Percentiles rank a stretch among this genome's conserved stretches.
These are phyloP conservation scores for Tribolium freemani DNA, from an alignment of 2,888 invertebrate genomes.

Conservation along the genomic window DNA sequence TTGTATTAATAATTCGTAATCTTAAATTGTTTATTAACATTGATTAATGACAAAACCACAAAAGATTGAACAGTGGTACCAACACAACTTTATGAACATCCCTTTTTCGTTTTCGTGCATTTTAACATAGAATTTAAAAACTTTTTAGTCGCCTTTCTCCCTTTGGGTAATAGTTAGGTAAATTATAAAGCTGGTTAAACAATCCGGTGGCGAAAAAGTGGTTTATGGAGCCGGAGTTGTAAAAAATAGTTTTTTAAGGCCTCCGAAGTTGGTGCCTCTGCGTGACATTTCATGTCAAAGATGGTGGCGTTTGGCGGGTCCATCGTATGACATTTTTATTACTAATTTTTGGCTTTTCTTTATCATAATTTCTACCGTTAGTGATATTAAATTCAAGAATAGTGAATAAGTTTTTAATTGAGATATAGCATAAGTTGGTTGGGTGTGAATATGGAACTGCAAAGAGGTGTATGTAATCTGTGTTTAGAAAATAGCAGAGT, in stretches of 20 bases:
- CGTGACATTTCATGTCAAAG: constrained; percentile 10
- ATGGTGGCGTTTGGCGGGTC: constrained; percentile 33
- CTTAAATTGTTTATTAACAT: neutral
- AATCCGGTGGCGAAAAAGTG: no score
- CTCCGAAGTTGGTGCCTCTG: neutral
- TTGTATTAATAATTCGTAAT: neutral
- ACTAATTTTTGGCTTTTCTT: neutral
- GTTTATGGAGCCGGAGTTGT: no score
- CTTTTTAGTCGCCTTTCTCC: no score
- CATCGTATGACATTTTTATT: no score
- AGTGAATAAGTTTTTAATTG: neutral
- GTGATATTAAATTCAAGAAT: neutral
- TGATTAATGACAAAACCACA: no score
- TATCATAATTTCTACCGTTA: neutral
- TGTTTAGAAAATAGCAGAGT: constrained; percentile 27
- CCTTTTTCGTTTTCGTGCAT: no score
- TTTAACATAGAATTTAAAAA: no score
- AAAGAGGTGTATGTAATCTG: constrained; percentile 31
- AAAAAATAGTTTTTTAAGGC: neutral
- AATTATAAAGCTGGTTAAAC: no score
- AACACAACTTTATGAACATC: no score
- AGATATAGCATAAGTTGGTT: neutral
- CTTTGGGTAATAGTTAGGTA: no score
- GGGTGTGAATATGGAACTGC: constrained; percentile 21
- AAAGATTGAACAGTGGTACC: no score